Conservation (phyloP, 2,888 invertebrate species). For the Mesorhabditis belari region DNA sequence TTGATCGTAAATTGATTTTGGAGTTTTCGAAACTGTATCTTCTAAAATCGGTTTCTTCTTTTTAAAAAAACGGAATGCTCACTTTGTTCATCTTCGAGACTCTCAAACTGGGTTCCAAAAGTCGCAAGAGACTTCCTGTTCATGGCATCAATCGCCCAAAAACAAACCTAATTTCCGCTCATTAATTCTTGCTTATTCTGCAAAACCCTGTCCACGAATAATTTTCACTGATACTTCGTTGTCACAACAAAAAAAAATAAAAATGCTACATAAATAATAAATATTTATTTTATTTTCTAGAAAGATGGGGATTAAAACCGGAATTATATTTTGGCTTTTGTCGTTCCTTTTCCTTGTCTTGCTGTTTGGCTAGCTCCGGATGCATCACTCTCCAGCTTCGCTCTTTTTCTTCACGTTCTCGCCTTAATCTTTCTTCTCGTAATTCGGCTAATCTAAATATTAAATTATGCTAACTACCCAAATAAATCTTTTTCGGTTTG, state of each 20-base stretch:
- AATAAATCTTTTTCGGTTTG: too few relatives aligned
- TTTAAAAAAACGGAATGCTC: slow-evolving; percentile 8
- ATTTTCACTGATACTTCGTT: too few relatives aligned
- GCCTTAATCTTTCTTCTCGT: slow-evolving; percentile 70
- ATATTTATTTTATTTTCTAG: slow-evolving; percentile 31
- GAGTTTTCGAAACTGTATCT: slow-evolving; percentile 62
- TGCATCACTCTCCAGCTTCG: slow-evolving; percentile 67
- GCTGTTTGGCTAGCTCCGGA: slow-evolving; percentile 61
- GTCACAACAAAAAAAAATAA: too few relatives aligned
- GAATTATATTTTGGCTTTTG: slow-evolving; percentile 81
- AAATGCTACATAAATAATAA: too few relatives aligned
- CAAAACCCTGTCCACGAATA: too few relatives aligned
- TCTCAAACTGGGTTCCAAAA: slow-evolving; percentile 48
- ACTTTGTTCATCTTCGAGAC: slow-evolving; percentile 44
- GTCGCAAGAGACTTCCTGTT: slow-evolving; percentile 18
- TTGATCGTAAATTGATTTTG: slow-evolving; percentile 72
- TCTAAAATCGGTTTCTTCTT: slow-evolving; percentile 13
- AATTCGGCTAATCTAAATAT: slow-evolving; percentile 54
- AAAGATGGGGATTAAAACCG: slow-evolving; percentile 78
- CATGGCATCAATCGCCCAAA: too few relatives aligned
- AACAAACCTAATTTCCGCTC: too few relatives aligned
- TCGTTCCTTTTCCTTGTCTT: slow-evolving; percentile 32
- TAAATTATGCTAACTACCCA: too few relatives aligned
- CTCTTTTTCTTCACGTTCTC: slow-evolving; percentile 73
- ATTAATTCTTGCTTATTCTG: too few relatives aligned